These are phyloP conservation scores for Pheosia tremula DNA, from an alignment of 2,888 invertebrate genomes.

Conservation along the genomic window DNA sequence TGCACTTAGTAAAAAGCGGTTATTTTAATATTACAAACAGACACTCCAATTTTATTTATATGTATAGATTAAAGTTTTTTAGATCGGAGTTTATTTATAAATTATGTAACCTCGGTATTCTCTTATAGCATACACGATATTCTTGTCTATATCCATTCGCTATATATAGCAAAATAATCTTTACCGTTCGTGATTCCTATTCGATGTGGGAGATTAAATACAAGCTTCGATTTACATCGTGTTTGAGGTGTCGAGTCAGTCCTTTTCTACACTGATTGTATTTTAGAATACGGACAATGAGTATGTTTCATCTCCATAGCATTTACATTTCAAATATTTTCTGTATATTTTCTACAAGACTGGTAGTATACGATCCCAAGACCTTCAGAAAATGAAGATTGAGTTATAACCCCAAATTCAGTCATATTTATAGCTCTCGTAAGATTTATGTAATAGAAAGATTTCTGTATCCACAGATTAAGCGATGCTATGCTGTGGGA, in stretches of 20 bases:
- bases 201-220: conserved; percentile 2
- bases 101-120: too few species aligned
- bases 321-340: not conserved
- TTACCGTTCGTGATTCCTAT: conserved; percentile 1
- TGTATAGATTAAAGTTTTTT: too few species aligned
- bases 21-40: too few species aligned
- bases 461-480: conserved; percentile 24
- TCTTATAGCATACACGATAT: too few species aligned
- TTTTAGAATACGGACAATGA: not conserved
- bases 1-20: too few species aligned
- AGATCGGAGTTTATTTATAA: too few species aligned
- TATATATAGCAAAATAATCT: not conserved
- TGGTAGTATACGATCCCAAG: not conserved
- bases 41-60: too few species aligned
- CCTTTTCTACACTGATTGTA: not conserved
- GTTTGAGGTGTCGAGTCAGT: not conserved
- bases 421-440: conserved; percentile 3
- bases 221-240: not conserved
- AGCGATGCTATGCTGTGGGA: conserved; percentile 33
- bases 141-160: too few species aligned
- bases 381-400: not conserved
- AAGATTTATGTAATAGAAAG: not conserved
- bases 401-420: not conserved
- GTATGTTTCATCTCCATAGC: not conserved
- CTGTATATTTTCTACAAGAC: not conserved